Evolutionary conservation across 1,140 invertebrate genomes (phyloP).

Genomic region (Brachionus plicatilis): DNA sequence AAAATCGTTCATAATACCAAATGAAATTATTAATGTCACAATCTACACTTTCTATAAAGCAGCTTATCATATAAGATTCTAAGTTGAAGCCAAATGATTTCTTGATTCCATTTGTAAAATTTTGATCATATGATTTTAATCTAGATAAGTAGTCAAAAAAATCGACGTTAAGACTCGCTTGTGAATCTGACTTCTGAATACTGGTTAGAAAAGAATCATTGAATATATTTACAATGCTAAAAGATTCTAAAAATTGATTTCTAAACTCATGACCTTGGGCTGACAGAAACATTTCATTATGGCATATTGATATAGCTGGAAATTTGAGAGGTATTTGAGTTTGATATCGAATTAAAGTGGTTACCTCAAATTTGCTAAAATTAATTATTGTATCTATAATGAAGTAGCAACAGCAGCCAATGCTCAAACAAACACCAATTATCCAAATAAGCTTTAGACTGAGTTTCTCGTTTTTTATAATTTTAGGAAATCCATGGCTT

Average conservation of each 20-base stretch:
- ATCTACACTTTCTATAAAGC: neutral
- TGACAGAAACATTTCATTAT: neutral
- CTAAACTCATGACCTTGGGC: neutral
- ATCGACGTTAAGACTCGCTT: neutral
- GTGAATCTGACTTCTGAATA: neutral
- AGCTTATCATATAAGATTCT: neutral
- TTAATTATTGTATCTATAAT: neutral
- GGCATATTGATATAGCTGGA: neutral
- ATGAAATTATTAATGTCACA: conserved; percentile 7
- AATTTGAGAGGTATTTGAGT: neutral
- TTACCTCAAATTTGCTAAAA: neutral
- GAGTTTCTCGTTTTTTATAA: neutral
- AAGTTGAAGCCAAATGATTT: neutral
- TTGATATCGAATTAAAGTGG: neutral
- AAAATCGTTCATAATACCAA: neutral
- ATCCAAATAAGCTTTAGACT: neutral
- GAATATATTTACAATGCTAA: neutral
- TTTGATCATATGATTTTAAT: neutral
- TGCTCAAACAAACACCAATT: neutral
- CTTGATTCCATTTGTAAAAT: neutral
- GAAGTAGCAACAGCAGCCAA: neutral
- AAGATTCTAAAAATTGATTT: neutral
- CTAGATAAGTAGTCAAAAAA: neutral
- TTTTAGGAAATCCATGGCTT: conserved; percentile 14
- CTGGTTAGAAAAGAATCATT: neutral